Percentiles rank a stretch among this genome's conserved stretches.
These are phyloP conservation scores for Lucilia cuprina DNA, from an alignment of 1,140 invertebrate genomes.

Conservation along the genomic window DNA sequence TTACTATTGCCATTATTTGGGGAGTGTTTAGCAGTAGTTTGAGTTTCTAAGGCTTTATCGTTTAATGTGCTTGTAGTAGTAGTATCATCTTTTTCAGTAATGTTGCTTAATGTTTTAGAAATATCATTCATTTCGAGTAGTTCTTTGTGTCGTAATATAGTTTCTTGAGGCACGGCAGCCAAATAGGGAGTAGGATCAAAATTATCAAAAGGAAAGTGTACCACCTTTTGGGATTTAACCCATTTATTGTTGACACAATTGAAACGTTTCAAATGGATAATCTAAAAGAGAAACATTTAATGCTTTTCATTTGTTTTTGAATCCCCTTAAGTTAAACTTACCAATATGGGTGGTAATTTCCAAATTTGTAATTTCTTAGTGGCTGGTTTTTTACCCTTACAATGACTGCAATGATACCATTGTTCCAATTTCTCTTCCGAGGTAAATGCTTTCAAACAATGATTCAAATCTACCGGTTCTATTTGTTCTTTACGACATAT, in stretches of 20 bases:
- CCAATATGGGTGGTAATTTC: constrained; percentile 84
- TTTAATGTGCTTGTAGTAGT: background rate
- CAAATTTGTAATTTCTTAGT: constrained; percentile 90
- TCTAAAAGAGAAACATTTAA: constrained; percentile 66
- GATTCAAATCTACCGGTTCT: constrained; percentile 80
- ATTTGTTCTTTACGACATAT: constrained; percentile 73
- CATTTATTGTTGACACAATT: constrained; percentile 87
- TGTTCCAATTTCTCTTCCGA: constrained; percentile 84
- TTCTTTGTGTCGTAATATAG: constrained; percentile 71
- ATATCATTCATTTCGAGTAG: constrained; percentile 52
- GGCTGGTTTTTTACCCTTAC: constrained; percentile 81
- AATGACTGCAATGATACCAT: constrained; percentile 84
- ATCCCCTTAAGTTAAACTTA: constrained; percentile 62
- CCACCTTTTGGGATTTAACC: constrained; percentile 93
- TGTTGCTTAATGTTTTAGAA: background rate
- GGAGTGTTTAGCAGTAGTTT: background rate
- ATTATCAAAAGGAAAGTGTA: constrained; percentile 83
- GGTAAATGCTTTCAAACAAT: constrained; percentile 85
- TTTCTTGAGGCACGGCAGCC: constrained; percentile 78
- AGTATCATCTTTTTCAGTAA: constrained; percentile 13
- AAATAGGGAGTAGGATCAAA: constrained; percentile 85
- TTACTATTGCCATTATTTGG: constrained; percentile 1
- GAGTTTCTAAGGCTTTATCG: constrained; percentile 20
- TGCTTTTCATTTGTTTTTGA: no score
- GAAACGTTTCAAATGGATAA: constrained; percentile 89